A percentile compares a stretch with the other conserved stretches of the same genome.
These are phyloP conservation scores for Monarcha castaneiventris DNA, from an alignment of 2,113 vertebrate genomes.

Conservation along the genomic window DNA sequence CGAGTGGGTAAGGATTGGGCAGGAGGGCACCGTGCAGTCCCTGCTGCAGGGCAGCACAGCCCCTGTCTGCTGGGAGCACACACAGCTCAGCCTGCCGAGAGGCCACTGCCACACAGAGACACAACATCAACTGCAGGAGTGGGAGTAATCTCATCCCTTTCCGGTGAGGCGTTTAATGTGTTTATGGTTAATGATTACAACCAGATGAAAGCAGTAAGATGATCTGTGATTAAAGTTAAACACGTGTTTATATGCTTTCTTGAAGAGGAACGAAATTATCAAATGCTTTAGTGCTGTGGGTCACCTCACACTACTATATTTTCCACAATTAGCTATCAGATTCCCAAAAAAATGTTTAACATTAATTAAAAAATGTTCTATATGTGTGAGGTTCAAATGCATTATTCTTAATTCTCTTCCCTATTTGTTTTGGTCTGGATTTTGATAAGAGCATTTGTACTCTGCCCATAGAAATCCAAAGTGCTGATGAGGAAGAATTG, in stretches of 20 bases:
- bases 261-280: constrained; percentile 24
- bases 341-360: background rate
- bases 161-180: background rate
- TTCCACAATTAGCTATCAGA: background rate
- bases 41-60: background rate
- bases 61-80: background rate
- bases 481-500: background rate
- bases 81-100: background rate
- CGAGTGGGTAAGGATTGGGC: fast-evolving
- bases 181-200: background rate
- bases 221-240: constrained; percentile 47
- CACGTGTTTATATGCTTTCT: constrained; percentile 9
- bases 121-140: background rate
- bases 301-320: background rate
- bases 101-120: background rate
- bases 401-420: background rate
- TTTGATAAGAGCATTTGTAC: background rate
- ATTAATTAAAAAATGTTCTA: background rate
- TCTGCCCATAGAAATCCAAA: background rate
- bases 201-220: constrained; percentile 28
- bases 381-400: background rate
- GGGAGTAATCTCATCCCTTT: background rate
- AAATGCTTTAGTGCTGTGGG: background rate
- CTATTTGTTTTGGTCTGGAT: background rate
- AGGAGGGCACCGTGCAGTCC: background rate